Evolutionary conservation across 2,888 invertebrate genomes (phyloP), one percentile per base, ranked within the genome.

Genomic region (Eupithecia subfuscata): DNA sequence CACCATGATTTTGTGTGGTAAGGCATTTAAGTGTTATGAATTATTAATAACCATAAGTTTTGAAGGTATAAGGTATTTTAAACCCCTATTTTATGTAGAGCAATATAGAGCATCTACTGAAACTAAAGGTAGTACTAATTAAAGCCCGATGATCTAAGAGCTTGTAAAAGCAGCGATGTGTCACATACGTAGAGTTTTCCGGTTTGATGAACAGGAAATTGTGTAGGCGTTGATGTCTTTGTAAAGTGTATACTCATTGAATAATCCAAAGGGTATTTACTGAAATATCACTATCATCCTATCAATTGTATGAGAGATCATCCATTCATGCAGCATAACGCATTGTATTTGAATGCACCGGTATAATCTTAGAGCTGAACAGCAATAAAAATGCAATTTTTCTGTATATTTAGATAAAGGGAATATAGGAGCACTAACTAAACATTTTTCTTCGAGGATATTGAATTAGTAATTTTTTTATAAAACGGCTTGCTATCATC

Each of bases 151-250:
- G 56, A 64, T 43, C 56, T 64, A 37, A 69, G 37, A 56, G 65
- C 71, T 77, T 75, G 67, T 70, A 72, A 75, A 56, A 68, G 45
- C 72, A 75, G 68, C 67, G 74, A 73, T 72, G 75, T 70, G 77
- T 77, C 67, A 77, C 69, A 68, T 65, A 65, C 48, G 69, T 67
- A 43, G 12, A 48, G 63, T 43, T 71, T 77, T 77, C 77, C 77
- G 63, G 72, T 73, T 75, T 70, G 68, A 30, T 75, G 74, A 63
- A 63, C 77, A 68, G 77, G 72, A 77, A 77, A 72, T 74, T 70
- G 43, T 65, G 64, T 56, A 40, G 68, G 22, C 40, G 22, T 68
- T 64, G 34, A 43, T 68, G 16, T 22, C 40, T 68, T 16, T 43
- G 68, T 68, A 45, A 43, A 12, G 68, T 64, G 22, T 68, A 37